Evolutionary conservation across 2,888 invertebrate genomes (phyloP), one percentile per base, ranked within the genome.

Genomic region (Amiota mariae): DNA sequence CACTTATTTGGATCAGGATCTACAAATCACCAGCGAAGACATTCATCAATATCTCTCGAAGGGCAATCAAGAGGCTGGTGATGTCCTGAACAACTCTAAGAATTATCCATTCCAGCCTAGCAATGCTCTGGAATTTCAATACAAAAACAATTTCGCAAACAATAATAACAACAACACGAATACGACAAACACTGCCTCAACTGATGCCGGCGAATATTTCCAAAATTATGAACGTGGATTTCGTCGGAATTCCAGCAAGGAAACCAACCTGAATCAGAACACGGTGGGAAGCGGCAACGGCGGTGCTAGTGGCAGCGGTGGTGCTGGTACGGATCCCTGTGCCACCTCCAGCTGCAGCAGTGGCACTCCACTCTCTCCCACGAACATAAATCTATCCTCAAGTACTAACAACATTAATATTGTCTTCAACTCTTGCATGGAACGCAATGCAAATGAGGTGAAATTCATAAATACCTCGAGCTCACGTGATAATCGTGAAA

Each of bases 21-120:
- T 90, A 71, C 90, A 90, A 80, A 90, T 90, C n/a, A 90, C 90
- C 75, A 90, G 89, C 80, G 90, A 89, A 79, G 90, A 90, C 71
- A 90, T 90, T 56, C 90, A 90, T 24, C 89, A 88, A 72, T 90
- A 90, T 75, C 78, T 90, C 67, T 89, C 90, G 12, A 90, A 90
- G 78, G 89, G 88, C 56, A 87, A 88, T 72, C 85, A 82, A 18
- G 70, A 79, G 57, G 75, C 81, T 6, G 88, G 87, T 20, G 88
- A 88, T 73, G 82, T 90, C 11, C 81, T 90, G 9, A 90, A 90
- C 79, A 90, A 90, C 68, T 87, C 88, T 61, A 88, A 88, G 77
- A 89, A 85, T 75, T 90, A 90, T 77, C 90, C 90, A 9, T 89
- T 90, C 73, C 90, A 90, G 75, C 90, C 90, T 0, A 87, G 88